A percentile compares a stretch with the other conserved stretches of the same genome.
Conservation (phyloP, 2,797 vertebrate species). For the Antrozous pallidus region DNA sequence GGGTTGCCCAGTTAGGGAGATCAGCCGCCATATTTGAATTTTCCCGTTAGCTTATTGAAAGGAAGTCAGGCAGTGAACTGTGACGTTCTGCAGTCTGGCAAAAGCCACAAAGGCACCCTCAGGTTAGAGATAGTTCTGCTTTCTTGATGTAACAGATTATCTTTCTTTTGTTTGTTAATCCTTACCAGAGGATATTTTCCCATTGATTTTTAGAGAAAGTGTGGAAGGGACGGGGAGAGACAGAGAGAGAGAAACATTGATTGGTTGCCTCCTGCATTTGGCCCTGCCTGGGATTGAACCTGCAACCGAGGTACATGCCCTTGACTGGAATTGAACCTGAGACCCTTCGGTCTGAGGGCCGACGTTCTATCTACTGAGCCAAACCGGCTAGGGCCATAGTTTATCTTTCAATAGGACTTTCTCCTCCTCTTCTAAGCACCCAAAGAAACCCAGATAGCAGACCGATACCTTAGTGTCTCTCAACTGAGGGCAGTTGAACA, state of each 20-base stretch:
- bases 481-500: not conserved
- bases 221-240: not conserved
- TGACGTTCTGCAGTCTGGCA: not conserved
- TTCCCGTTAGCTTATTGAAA: slow-evolving; percentile 9
- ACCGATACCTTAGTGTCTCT: not conserved
- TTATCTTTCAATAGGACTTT: not conserved
- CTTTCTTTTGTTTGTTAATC: not conserved
- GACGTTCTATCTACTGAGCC: not conserved
- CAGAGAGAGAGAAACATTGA: not conserved
- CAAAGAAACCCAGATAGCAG: not conserved
- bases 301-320: too few species aligned
- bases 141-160: not conserved
- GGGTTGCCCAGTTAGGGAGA: not conserved
- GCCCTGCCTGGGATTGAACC: not conserved
- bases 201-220: not conserved
- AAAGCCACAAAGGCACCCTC: not conserved
- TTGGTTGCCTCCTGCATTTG: not conserved
- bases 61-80: slow-evolving; percentile 16
- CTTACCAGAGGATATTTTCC: not conserved
- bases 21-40: not conserved
- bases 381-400: not conserved
- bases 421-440: not conserved
- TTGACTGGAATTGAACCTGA: too few species aligned
- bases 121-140: not conserved
- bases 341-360: not conserved